phyloP scores from a whole-genome alignment of 2,113 vertebrate genomes.

The Pionites leucogaster region DNA sequence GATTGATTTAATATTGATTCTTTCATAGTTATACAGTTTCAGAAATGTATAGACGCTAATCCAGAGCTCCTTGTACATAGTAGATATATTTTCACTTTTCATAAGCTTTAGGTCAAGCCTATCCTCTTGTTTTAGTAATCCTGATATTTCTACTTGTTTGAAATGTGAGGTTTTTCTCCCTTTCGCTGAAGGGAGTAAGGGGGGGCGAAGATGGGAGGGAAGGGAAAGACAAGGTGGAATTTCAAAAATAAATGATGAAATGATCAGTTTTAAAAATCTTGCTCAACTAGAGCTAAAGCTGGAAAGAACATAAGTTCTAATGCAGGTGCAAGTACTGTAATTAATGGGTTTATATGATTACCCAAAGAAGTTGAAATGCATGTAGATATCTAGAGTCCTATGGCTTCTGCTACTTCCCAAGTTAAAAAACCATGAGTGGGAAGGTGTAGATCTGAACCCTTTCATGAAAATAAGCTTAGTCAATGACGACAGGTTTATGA shows the following conservation, averaged over 20 bases:
- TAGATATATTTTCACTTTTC: neutral
- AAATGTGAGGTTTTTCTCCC: neutral
- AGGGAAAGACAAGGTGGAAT: neutral
- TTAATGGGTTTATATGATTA: neutral
- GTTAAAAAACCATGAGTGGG: neutral
- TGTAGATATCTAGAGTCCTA: neutral
- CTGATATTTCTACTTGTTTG: neutral
- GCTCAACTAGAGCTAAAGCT: constrained; percentile 44
- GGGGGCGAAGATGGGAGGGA: neutral
- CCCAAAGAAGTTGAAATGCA: neutral
- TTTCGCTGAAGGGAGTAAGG: neutral
- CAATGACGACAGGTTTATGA: neutral
- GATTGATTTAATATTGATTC: neutral
- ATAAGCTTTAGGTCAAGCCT: neutral
- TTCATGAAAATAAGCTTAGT: neutral
- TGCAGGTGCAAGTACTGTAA: neutral
- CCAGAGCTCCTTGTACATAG: neutral
- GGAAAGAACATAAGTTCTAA: neutral
- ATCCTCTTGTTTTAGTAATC: neutral
- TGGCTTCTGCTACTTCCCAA: neutral
- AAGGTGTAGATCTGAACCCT: neutral
- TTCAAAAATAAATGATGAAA: neutral
- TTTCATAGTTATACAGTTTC: neutral
- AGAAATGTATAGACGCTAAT: neutral
- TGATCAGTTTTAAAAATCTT: neutral